Evolutionary conservation across 2,888 invertebrate genomes (phyloP), one percentile per base, ranked within the genome.

Genomic region (Diabrotica balteata): DNA sequence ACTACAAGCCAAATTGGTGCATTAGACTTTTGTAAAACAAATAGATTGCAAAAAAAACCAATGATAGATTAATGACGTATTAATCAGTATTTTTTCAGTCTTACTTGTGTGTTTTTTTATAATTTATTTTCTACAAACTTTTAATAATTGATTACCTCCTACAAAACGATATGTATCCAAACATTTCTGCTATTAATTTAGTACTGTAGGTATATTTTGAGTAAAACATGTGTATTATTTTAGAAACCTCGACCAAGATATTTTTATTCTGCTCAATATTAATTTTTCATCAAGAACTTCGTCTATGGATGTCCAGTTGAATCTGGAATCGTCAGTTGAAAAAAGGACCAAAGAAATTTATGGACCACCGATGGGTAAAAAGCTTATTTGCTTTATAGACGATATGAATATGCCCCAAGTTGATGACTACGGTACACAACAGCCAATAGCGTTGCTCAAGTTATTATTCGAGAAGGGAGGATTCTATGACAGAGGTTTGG

Each of bases 321-420:
- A 92, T 80, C 85, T 97, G 73, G 96, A 97, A 84, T 92, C 95
- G 0, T 90, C 91, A 1, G 91, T 97, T 0, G 96, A 96, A 81
- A 96, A 96, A 81, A 87, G 95, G 66, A 96, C 96, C 0, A 95
- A 96, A 81, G 94, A 95, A 80, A 90, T 92, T 5, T 96, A 92
- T 80, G 96, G 96, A 0, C 97, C 97, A 47, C 93, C 95, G 0
- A 88, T 93, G 67, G 96, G 96, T 46, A 97, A 95, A 84, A 92
- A 93, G 79, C 88, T 97, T 81, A 88, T 96, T 49, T 90, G 95
- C 72, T 97, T 97, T 80, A 92, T 97, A 73, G 97, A 97, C 80
- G 96, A 97, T 80, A 92, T 97, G 91, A 96, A 96, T 81, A 96
- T 96, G 96, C 96, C 97, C 46, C 88, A 91, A 84, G 91, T 92